phyloP scores from a whole-genome alignment of 2,888 invertebrate genomes.

The Agonopterix subpropinquella region DNA sequence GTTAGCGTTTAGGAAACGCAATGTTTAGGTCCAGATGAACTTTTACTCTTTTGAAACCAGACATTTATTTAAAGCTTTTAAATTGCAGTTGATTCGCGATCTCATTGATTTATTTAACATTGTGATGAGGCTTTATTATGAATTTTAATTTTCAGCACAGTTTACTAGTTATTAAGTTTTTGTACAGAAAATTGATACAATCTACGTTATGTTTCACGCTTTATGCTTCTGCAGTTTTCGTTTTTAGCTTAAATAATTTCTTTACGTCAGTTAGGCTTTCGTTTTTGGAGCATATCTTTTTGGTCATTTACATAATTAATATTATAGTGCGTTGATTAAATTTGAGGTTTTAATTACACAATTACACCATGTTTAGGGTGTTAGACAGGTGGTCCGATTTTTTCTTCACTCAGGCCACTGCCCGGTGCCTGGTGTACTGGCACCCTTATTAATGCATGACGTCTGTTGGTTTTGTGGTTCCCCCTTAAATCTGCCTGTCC shows the following conservation, averaged over 20 bases:
- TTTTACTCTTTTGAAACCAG: too few species aligned
- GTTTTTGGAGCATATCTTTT: slow-evolving; percentile 1
- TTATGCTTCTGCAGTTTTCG: slow-evolving; percentile 3
- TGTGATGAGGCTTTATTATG: slow-evolving; percentile 55
- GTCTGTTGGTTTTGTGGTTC: too few species aligned
- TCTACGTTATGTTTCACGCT: slow-evolving; percentile 5
- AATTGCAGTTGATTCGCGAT: slow-evolving; percentile 28
- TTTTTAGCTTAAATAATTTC: neutral
- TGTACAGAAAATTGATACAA: slow-evolving; percentile 6
- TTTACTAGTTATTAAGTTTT: slow-evolving; percentile 14
- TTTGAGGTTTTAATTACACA: too few species aligned
- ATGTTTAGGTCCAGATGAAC: too few species aligned
- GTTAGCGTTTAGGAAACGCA: neutral
- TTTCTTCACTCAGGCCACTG: too few species aligned
- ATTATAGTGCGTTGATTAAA: too few species aligned
- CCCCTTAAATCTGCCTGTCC: too few species aligned
- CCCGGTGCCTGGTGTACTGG: too few species aligned
- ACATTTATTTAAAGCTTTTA: neutral
- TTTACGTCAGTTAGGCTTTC: slow-evolving; percentile 2
- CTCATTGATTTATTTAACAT: slow-evolving; percentile 48
- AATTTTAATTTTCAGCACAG: slow-evolving; percentile 38
- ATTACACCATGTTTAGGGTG: too few species aligned
- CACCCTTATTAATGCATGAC: too few species aligned
- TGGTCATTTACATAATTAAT: too few species aligned
- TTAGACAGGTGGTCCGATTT: too few species aligned